Percentiles rank a stretch among this genome's conserved stretches.
Evolutionary conservation across 2,888 invertebrate genomes (phyloP).

Genomic region (Syrista parreyssii): DNA sequence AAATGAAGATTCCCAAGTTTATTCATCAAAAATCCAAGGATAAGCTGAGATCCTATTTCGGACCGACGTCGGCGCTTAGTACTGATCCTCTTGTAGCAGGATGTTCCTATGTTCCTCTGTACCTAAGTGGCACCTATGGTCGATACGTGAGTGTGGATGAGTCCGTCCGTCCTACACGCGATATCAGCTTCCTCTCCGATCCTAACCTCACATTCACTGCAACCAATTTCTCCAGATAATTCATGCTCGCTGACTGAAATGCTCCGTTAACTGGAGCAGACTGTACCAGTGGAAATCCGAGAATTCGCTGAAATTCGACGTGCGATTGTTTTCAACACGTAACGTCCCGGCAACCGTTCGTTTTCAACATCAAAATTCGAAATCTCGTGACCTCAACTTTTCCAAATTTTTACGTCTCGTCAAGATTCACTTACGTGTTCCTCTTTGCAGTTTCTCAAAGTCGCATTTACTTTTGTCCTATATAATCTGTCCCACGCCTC

Average conservation of each 20-base stretch:
- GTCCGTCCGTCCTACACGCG: constrained; percentile 53
- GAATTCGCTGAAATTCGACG: background rate
- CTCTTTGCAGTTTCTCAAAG: no score
- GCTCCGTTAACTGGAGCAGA: constrained; percentile 37
- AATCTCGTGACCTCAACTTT: background rate
- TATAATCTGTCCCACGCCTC: background rate
- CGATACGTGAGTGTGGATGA: constrained; percentile 56
- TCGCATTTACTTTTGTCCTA: background rate
- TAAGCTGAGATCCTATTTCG: background rate
- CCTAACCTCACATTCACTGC: constrained; percentile 52
- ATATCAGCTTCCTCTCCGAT: constrained; percentile 40
- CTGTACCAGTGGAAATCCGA: background rate
- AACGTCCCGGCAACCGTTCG: background rate
- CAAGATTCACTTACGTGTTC: background rate
- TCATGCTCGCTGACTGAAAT: constrained; percentile 29
- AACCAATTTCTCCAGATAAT: constrained; percentile 54
- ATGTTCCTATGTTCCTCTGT: constrained; percentile 10
- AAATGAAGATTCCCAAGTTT: background rate
- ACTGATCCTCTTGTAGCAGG: background rate
- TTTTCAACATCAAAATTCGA: background rate
- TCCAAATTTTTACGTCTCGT: background rate
- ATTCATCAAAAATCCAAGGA: background rate
- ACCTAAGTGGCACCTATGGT: constrained; percentile 54
- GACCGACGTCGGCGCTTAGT: background rate
- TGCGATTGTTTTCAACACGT: background rate